Conservation (phyloP, 2,888 invertebrate species). For the Limenitis arthemis region DNA sequence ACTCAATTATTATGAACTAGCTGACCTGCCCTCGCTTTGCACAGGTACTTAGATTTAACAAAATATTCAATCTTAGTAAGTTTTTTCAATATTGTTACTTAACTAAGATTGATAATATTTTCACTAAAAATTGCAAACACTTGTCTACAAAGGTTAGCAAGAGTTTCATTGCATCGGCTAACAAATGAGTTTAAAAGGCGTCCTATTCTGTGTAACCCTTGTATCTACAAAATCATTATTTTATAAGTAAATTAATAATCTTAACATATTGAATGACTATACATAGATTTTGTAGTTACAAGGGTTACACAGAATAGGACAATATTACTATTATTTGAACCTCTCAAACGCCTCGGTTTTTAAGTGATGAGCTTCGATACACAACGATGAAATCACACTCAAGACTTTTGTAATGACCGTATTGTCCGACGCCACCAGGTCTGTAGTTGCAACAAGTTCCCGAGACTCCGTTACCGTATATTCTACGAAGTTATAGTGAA, state of each 20-base stretch:
- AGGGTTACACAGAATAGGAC: background rate
- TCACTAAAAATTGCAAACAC: conserved; percentile 77
- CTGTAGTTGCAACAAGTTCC: conserved; percentile 77
- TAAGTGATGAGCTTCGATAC: conserved; percentile 81
- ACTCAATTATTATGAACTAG: too few relatives aligned
- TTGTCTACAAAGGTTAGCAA: conserved; percentile 81
- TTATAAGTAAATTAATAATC: too few relatives aligned
- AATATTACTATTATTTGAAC: conserved; percentile 31
- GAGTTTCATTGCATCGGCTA: conserved; percentile 78
- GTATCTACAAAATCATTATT: background rate
- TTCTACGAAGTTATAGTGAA: conserved; percentile 56
- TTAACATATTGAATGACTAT: too few relatives aligned
- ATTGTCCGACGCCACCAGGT: conserved; percentile 87
- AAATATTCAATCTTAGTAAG: too few relatives aligned
- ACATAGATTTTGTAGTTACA: background rate
- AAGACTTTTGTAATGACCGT: conserved; percentile 85
- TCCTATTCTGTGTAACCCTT: background rate
- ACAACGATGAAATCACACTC: conserved; percentile 83
- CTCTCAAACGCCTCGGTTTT: conserved; percentile 76
- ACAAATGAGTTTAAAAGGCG: conserved; percentile 77
- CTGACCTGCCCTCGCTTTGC: background rate
- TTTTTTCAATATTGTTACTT: conserved; percentile 27
- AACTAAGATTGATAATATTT: conserved; percentile 58
- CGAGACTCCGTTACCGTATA: conserved; percentile 49
- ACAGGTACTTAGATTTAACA: conserved; percentile 2